phyloP scores from a whole-genome alignment of 2,113 vertebrate species.

The Engraulis encrasicolus region DNA sequence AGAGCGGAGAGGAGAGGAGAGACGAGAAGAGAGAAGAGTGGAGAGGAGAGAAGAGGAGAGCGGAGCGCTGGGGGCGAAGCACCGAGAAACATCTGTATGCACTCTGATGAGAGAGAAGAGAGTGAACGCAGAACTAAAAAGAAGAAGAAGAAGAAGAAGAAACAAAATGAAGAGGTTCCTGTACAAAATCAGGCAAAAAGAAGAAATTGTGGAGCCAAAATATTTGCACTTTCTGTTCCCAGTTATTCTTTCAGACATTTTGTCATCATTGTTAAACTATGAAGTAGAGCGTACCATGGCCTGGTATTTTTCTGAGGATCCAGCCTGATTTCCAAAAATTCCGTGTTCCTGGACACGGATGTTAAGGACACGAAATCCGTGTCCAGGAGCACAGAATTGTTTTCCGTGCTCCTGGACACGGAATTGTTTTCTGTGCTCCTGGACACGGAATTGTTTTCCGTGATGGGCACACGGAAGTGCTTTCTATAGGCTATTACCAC shows the following conservation, averaged over 20 bases:
- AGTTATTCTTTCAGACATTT: conserved; percentile 63
- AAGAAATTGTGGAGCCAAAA: conserved; percentile 70
- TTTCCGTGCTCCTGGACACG: no score
- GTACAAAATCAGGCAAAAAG: conserved; percentile 41
- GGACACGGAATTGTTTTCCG: no score
- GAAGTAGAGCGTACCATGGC: conserved; percentile 38
- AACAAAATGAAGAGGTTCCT: conserved; percentile 49
- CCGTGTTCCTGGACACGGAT: no score
- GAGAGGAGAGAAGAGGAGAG: no score
- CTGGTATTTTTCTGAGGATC: neutral
- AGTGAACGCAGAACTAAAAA: conserved; percentile 53
- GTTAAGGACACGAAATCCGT: no score
- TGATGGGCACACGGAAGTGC: no score
- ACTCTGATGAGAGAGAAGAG: conserved; percentile 60
- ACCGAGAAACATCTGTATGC: conserved; percentile 64
- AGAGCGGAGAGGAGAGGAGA: no score
- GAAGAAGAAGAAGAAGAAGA: conserved; percentile 42
- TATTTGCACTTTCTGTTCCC: conserved; percentile 82
- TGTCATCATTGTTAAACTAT: conserved; percentile 52
- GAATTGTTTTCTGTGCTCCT: no score
- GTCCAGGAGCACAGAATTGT: no score
- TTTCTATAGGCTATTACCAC: no score
- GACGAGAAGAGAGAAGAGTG: no score
- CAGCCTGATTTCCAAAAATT: no score
- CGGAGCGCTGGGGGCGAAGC: conserved; percentile 67